Percentiles rank a stretch among this genome's conserved stretches.
phyloP scores from a whole-genome alignment of 2,888 invertebrate species.

The Reticulitermes lucifugus region DNA sequence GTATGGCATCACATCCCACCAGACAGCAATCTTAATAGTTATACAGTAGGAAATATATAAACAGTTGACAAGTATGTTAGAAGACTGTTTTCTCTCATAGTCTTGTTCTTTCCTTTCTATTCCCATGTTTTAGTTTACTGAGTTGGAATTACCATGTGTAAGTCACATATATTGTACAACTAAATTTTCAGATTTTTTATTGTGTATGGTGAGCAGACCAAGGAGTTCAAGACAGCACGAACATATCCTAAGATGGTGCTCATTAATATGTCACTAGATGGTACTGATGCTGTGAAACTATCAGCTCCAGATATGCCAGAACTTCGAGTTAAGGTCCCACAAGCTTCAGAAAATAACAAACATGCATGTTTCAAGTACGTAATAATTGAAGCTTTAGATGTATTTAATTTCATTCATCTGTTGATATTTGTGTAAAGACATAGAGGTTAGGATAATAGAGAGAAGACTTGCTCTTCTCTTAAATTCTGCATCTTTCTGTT shows the following conservation, averaged over 20 bases:
- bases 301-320: conserved; percentile 64
- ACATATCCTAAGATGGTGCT: conserved; percentile 64
- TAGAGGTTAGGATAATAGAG: background rate
- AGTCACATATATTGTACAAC: background rate
- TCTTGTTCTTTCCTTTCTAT: too few species aligned
- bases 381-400: background rate
- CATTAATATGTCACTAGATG: conserved; percentile 63
- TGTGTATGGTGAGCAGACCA: conserved; percentile 62
- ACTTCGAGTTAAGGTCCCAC: background rate
- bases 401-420: background rate
- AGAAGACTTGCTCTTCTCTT: background rate
- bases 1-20: too few species aligned
- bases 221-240: conserved; percentile 63
- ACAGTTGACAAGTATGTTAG: too few species aligned
- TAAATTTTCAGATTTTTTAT: conserved; percentile 61
- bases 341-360: background rate
- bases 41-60: too few species aligned
- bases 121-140: background rate
- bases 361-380: background rate
- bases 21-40: too few species aligned
- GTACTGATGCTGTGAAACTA: conserved; percentile 62
- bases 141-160: background rate
- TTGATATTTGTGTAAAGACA: background rate
- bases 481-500: background rate
- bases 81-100: too few species aligned